Evolutionary conservation across 2,113 vertebrate species (phyloP).

Genomic region (Tachysurus fulvidraco): DNA sequence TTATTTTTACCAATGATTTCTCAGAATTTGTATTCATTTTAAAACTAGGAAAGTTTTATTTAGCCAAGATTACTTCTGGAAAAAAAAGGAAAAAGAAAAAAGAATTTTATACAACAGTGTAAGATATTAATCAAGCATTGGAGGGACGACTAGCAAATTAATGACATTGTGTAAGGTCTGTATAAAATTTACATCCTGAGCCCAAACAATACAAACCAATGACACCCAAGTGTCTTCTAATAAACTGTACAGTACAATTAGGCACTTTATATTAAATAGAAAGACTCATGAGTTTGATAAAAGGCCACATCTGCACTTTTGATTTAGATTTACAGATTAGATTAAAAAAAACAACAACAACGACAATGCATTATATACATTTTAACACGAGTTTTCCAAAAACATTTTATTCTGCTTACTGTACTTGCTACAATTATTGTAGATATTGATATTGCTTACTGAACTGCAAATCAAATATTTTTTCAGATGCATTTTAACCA

Average conservation of each 20-base stretch:
- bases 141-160: not conserved
- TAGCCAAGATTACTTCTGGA: not conserved
- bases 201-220: not conserved
- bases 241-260: not conserved
- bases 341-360: not conserved
- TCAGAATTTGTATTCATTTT: not conserved
- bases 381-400: not conserved
- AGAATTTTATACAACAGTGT: not conserved
- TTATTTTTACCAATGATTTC: not conserved
- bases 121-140: not conserved
- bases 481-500: not conserved
- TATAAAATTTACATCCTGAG: not conserved
- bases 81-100: not conserved
- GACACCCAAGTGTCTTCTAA: too few relatives aligned
- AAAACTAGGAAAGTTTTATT: not conserved
- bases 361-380: not conserved
- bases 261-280: not conserved
- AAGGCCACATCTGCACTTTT: not conserved
- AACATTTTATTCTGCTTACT: not conserved
- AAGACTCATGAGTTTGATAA: not conserved
- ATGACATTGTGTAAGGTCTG: not conserved
- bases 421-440: not conserved
- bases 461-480: not conserved
- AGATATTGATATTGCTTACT: not conserved
- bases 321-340: not conserved